Evolutionary conservation across 1,140 invertebrate genomes (phyloP), one percentile per base, ranked within the genome.

Genomic region (Homarus americanus): DNA sequence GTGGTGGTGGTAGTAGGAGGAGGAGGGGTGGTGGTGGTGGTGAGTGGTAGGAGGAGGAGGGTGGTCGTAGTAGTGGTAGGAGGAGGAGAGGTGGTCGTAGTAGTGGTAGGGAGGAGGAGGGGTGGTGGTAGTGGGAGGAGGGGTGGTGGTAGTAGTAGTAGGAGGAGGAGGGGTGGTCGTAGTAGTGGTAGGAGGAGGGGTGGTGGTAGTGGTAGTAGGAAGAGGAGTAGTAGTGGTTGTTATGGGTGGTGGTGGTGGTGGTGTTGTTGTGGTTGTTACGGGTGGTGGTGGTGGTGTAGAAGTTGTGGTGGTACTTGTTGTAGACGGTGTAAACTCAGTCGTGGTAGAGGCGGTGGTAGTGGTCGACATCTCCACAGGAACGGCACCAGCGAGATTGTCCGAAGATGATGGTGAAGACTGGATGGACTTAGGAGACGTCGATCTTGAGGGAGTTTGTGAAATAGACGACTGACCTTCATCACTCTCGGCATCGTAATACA

Each of bases 401-500:
- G n/a, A n/a, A n/a, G n/a, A n/a, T n/a, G n/a, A 1, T 20, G 17
- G 4, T 58, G 53, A 58, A 20, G 53, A 24, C 53, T 58, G 53
- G 12, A n/a, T n/a, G n/a, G n/a, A n/a, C n/a, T n/a, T n/a, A n/a
- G n/a, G n/a, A n/a, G n/a, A n/a, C n/a, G n/a, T n/a, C n/a, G n/a
- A n/a, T n/a, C n/a, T n/a, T n/a, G n/a, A n/a, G 44, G 44, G 44
- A 15, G 15, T 5, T 15, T 49, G 44, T 5, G 63, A 9, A 9
- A 9, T 5, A 32, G n/a, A 3, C 32, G 10, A 34, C 34, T 40
- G 3, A 17, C 10, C 34, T 32, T 53, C 40, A 20, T 28, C 34
- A 20, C 58, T 58, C 3, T 36, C 36, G 5, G 12, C 24, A 34
- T 83, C 82, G 24, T 90, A 90, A 41, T 90, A 90, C 69, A 90